Conservation (phyloP, 92 coral and sea anemone genomes). For the Epizoanthus scotinus region DNA sequence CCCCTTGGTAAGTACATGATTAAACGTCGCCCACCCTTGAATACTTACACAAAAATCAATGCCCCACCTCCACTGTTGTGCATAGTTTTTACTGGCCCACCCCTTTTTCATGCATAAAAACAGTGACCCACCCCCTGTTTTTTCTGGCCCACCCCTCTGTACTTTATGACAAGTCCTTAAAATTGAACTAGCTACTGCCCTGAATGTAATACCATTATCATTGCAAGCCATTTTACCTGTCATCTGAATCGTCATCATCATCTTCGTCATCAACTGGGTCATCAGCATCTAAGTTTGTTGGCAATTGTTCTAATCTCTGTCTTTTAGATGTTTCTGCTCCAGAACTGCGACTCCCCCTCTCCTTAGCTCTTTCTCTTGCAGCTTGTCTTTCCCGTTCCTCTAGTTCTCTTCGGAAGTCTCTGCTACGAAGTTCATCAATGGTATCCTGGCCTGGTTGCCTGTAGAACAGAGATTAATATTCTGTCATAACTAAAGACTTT, state of each 20-base stretch:
- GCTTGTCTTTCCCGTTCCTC: constrained; percentile 96
- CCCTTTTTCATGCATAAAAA: no score
- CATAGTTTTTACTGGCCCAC: no score
- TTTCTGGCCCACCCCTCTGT: no score
- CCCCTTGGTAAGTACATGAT: no score
- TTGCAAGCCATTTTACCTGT: constrained; percentile 52
- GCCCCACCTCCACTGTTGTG: no score
- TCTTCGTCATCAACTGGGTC: constrained; percentile 98
- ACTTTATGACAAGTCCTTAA: no score
- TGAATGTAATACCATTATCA: not conserved
- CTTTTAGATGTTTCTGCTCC: constrained; percentile 80
- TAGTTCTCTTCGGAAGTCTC: constrained; percentile 91
- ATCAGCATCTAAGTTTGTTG: constrained; percentile 94
- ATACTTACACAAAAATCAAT: no score
- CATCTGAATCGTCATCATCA: constrained; percentile 94
- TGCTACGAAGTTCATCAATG: constrained; percentile 87
- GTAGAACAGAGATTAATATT: not conserved
- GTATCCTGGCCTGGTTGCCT: constrained; percentile 98
- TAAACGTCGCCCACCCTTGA: no score
- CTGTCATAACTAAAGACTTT: no score
- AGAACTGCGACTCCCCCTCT: constrained; percentile 79
- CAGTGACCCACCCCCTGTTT: no score
- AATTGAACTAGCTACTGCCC: no score
- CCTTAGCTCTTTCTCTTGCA: constrained; percentile 85
- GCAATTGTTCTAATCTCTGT: constrained; percentile 88